Evolutionary conservation across 2,113 vertebrate species (phyloP), one percentile per base, ranked within the genome.

Genomic region (Dicaeum eximium): DNA sequence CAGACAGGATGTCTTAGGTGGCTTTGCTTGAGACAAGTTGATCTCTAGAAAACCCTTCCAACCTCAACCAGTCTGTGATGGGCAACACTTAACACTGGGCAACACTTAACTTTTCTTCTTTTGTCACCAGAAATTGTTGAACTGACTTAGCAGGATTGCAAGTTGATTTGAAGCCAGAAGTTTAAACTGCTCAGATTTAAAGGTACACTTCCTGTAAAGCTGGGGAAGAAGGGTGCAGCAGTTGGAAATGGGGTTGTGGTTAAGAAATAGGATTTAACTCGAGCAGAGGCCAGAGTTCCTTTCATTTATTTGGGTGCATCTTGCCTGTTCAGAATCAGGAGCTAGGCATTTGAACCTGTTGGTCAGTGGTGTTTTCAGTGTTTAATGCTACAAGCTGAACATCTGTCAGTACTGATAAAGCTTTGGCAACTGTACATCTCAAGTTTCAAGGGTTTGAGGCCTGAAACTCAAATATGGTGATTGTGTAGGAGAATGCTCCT

Each of bases 121-220:
- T 85, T 86, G 79, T 93, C 61, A 82, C 79, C 79, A 93, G 91
- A 92, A 93, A 67, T 75, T 79, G 71, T 93, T 88, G 79, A 93
- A 81, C 70, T 95, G 86, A 69, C 58, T 83, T 90, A 88, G 62
- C 75, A 95, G 93, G 86, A 82, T 44, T 88, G 84, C 58, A 85
- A 40, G 75, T 72, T 86, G 66, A 44, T 90, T 80, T 64, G 88
- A 86, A 95, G 86, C 33, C 91, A 72, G 86, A 95, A 86, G 75
- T 37, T 90, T 64, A 80, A 82, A 66, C 81, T 90, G 27, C 81
- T 88, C 70, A 82, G 45, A 61, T 88, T 75, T 80, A 79, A 64
- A 90, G 66, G 61, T 93, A 60, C 27, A 35, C 48, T 75, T 71
- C 21, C 33, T 82, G 79, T 72, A 44, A 67, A 66, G 71, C 62